Base-by-base conservation (phyloP, 2,888 invertebrate species). In the Hydraecia micacea region DNA sequence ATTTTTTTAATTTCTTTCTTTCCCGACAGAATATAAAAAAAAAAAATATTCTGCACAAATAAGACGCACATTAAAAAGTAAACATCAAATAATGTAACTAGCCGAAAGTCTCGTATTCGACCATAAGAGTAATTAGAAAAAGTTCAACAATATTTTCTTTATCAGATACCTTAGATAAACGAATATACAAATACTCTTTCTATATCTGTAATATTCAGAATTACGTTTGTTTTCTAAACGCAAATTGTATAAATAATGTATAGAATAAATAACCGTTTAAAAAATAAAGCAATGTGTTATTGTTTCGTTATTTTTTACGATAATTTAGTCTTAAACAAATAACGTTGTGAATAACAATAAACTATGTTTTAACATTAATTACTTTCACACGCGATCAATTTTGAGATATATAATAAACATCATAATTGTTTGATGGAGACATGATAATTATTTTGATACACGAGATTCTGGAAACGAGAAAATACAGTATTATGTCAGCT, bases 371-470 rank as follows among this genome's bases (percentile, higher is more conserved):
- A 11, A 67, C 8, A 15, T 55, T 73, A 69, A 81, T 71, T 76
- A 68, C 55, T 83, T 86, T 83, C 83, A 63, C 83, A 83, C 78
- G 83, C 77, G 83, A 86, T 83, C 36, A 25, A 76, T 73, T 67
- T 77, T 36, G 42, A n/a, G 86, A 83, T 83, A 70, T 9, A 62
- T 66, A 58, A 73, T 49, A 32, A 68, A 70, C 73, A 83, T 66
- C 5, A 11, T 18, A 52, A 77, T 67, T 5, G 70, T 76, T 83
- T 77, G 39, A 83, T 70, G 69, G 60, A 69, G 55, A 63, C 63
- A 70, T 49, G 63, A 62, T 65, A 11, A 76, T 76, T 66, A 62
- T 69, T 73, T 69, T 39, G n/a, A 82, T 69, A 36, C 28, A 60
- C 1, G n/a, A 25, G 42, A 28, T 81, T 70, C 52, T 70, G 73